Conservation (phyloP, 2,797 vertebrate genomes). For the Buphagus erythrorhynchus region DNA sequence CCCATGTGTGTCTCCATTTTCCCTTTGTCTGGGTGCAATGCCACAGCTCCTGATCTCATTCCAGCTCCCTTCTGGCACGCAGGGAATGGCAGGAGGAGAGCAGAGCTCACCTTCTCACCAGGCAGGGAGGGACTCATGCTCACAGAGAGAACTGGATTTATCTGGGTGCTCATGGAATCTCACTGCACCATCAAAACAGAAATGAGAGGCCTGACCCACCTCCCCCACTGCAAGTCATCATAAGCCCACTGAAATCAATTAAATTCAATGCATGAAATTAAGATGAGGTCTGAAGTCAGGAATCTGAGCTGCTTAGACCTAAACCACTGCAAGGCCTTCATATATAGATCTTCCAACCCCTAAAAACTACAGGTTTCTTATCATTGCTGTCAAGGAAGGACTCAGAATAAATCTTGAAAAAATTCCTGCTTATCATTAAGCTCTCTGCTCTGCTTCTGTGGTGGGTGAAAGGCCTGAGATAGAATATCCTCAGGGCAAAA, state of each 20-base stretch:
- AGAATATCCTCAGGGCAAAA: not conserved
- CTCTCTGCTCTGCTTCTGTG: not conserved
- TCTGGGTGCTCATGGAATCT: not conserved
- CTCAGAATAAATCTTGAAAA: not conserved
- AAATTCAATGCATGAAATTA: constrained; percentile 11
- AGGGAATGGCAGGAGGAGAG: not conserved
- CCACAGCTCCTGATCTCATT: not conserved
- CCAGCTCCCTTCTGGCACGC: not conserved
- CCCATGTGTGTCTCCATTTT: rapidly evolving
- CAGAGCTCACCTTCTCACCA: not conserved
- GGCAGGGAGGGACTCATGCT: not conserved
- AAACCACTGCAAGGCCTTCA: not conserved
- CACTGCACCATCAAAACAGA: not conserved
- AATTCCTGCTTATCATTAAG: not conserved
- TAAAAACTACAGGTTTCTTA: not conserved
- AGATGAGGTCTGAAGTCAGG: constrained; percentile 14
- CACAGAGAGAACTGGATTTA: not conserved
- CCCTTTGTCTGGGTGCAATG: not conserved
- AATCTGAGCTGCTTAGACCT: not conserved
- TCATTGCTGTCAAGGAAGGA: not conserved
- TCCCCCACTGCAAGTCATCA: not conserved
- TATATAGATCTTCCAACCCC: not conserved
- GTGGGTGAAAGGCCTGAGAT: not conserved
- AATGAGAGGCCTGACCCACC: not conserved
- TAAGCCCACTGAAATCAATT: not conserved